A percentile compares a stretch with the other conserved stretches of the same genome.
phyloP scores from a whole-genome alignment of 2,888 invertebrate genomes.

The Phaedon cochleariae region DNA sequence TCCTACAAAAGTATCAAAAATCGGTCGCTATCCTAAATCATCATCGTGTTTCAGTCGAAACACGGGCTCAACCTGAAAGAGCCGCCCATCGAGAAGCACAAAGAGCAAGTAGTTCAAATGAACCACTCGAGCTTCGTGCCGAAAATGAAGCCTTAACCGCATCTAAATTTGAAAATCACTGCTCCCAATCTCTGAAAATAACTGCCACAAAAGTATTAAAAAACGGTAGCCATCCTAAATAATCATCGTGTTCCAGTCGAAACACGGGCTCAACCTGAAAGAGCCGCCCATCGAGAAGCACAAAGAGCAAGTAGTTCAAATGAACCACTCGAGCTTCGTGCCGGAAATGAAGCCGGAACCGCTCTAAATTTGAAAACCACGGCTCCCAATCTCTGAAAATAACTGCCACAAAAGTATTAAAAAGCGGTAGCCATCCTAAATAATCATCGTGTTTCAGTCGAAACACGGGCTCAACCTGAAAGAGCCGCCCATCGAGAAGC shows the following conservation, averaged over 20 bases:
- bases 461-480: constrained; percentile 53
- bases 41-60: constrained; percentile 34
- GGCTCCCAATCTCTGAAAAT: no score
- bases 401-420: neutral
- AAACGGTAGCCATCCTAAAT: constrained; percentile 23
- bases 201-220: no score
- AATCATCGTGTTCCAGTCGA: constrained; percentile 34
- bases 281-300: constrained; percentile 45
- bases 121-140: no score
- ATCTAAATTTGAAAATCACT: no score
- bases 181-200: no score
- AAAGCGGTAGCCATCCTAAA: constrained; percentile 25
- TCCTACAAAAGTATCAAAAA: no score
- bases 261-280: constrained; percentile 52
- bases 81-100: neutral
- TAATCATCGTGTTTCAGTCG: constrained; percentile 31
- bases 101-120: constrained; percentile 17
- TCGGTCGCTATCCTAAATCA: constrained; percentile 22
- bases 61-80: constrained; percentile 31
- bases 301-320: constrained; percentile 47
- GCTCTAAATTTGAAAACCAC: no score
- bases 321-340: no score
- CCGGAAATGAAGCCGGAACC: constrained; percentile 51
- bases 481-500: constrained; percentile 45
- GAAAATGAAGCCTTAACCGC: constrained; percentile 50